Conservation (phyloP, 2,797 vertebrate genomes). For the Chaetophractus vellerosus region DNA sequence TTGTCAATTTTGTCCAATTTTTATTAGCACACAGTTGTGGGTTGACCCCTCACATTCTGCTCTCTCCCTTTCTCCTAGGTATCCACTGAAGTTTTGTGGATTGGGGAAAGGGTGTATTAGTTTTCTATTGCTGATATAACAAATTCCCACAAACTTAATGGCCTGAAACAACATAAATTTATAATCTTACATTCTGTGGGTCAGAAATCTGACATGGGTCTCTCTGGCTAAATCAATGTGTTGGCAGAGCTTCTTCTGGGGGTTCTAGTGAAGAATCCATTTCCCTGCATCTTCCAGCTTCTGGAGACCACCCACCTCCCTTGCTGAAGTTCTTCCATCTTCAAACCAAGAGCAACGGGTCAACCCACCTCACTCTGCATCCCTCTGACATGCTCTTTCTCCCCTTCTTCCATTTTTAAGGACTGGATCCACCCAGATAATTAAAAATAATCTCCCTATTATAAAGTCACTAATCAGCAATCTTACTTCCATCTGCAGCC, state of each 20-base stretch:
- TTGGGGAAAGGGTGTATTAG: not conserved
- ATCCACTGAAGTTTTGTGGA: not conserved
- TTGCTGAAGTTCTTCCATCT: not conserved
- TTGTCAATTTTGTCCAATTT: conserved; percentile 44
- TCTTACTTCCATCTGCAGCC: not conserved
- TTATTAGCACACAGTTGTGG: not conserved
- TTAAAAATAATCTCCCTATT: not conserved
- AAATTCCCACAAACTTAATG: not conserved
- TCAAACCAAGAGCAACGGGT: not conserved
- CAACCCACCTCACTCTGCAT: not conserved
- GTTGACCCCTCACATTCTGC: not conserved
- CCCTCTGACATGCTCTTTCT: not conserved
- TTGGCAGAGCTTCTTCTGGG: not conserved
- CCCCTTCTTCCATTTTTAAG: not conserved
- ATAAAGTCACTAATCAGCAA: not conserved
- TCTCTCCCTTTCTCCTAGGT: not conserved
- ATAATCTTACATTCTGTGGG: not conserved
- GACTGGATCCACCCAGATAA: not conserved
- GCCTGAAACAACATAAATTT: not conserved
- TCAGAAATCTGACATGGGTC: not conserved
- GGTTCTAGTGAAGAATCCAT: not conserved
- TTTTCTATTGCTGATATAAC: conserved; percentile 26
- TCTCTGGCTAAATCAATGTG: not conserved
- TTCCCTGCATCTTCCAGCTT: conserved; percentile 3
- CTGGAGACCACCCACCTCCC: not conserved